Evolutionary conservation across 2,797 vertebrate species (phyloP), one percentile per base, ranked within the genome.

Genomic region (Ataeniobius toweri): DNA sequence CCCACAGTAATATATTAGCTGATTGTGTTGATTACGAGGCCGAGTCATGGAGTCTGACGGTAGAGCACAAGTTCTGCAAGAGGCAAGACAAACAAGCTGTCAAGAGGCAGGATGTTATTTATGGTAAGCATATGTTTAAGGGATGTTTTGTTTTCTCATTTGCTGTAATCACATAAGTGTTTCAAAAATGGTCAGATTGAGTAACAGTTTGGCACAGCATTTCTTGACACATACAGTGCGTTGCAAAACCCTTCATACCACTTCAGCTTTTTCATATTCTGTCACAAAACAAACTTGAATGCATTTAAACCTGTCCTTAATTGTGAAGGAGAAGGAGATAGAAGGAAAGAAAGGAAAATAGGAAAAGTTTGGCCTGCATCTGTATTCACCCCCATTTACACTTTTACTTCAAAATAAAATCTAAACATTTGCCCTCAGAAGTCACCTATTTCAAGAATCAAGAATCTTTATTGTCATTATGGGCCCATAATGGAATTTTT

Each of bases 101-200:
- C 83, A 98, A 98, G 92, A 95, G 98, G 78, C 98, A 99, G 91
- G 98, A 99, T 81, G 98, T 99, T 2, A 99, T 99, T 92, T 99
- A 98, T 24, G 98, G 98, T 99, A 55, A 87, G 85, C 81, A 78
- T 74, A 77, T 80, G 78, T 74, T 44, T 22, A 31, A n/a, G 76
- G 73, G 76, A 81, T 76, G 46, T 51, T 53, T 5, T 59, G 73
- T 80, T 80, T 75, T 76, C 70, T 50, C 18, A 22, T n/a, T 26
- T 28, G 53, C 41, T 36, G 16, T 48, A 76, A 10, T 41, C 26
- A 22, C 36, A 16, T 14, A 48, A 72, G 56, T 77, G 39, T 65
- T 73, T 61, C 1, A 31, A 74, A 70, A 59, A 20, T 36, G 6
- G 31, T 24, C 8, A 31, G 18, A 31, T 68, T 73, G 16, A 73